These are phyloP conservation scores for Carterocephalus palaemon DNA, from an alignment of 2,888 invertebrate species.

Conservation along the genomic window DNA sequence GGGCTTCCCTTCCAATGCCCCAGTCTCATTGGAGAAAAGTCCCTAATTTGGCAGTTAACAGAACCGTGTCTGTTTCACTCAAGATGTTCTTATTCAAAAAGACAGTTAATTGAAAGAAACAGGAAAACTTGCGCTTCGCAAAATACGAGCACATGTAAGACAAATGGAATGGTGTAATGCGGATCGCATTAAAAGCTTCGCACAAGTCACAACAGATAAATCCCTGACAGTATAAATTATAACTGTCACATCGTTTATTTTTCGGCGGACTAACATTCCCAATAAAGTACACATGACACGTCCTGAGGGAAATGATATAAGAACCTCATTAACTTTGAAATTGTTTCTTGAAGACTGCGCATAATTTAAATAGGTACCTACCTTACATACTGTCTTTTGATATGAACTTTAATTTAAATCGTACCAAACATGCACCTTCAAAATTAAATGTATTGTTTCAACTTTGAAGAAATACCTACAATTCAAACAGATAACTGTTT, in stretches of 20 bases:
- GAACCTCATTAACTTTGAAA: conserved; percentile 25
- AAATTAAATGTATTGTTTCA: too few relatives aligned
- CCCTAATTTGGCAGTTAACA: too few relatives aligned
- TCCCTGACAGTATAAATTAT: conserved; percentile 37
- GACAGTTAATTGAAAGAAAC: conserved; percentile 19
- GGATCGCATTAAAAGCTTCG: conserved; percentile 34
- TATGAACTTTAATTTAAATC: too few relatives aligned
- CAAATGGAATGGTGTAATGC: conserved; percentile 25
- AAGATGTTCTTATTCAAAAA: conserved; percentile 2
- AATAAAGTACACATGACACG: conserved; percentile 25
- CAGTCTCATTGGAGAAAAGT: too few relatives aligned
- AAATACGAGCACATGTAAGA: conserved; percentile 24
- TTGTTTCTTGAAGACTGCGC: conserved; percentile 21
- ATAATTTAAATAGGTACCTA: too few relatives aligned
- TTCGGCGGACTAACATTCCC: conserved; percentile 25
- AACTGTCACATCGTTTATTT: conserved; percentile 29
- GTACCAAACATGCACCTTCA: too few relatives aligned
- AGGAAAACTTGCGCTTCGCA: conserved; percentile 17
- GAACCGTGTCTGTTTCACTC: too few relatives aligned
- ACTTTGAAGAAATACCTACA: too few relatives aligned
- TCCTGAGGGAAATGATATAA: conserved; percentile 25
- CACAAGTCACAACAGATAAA: conserved; percentile 38
- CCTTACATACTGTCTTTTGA: too few relatives aligned
- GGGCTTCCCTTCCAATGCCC: too few relatives aligned
- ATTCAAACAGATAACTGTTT: too few relatives aligned